Percentiles rank a stretch among this genome's conserved stretches.
phyloP scores from a whole-genome alignment of 2,797 vertebrate species.

The Melanotaenia pygmaea region DNA sequence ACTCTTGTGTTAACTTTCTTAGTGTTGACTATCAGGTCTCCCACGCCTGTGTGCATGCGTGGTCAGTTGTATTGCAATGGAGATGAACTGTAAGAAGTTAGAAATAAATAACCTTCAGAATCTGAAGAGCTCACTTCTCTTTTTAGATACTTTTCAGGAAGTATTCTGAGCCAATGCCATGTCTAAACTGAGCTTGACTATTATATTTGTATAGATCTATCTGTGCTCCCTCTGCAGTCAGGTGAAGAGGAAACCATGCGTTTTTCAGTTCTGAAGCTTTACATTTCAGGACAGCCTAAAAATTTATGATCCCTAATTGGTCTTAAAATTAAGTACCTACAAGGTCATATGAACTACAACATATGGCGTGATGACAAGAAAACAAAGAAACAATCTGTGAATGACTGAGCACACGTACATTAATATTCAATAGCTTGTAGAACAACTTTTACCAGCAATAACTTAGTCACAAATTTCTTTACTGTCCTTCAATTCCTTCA shows the following conservation, averaged over 20 bases:
- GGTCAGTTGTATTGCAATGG: not conserved
- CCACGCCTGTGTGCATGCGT: not conserved
- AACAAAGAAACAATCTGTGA: not conserved
- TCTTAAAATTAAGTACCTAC: not conserved
- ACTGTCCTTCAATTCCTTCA: not conserved
- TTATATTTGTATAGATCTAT: not conserved
- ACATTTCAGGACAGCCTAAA: not conserved
- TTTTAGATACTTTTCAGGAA: not conserved
- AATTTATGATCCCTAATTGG: too few relatives aligned
- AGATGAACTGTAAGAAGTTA: not conserved
- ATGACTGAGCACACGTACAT: not conserved
- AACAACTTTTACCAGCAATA: not conserved
- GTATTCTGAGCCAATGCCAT: not conserved
- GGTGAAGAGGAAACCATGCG: not conserved
- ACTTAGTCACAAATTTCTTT: not conserved
- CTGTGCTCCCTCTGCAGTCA: slow-evolving; percentile 20
- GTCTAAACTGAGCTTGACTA: not conserved
- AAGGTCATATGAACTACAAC: not conserved
- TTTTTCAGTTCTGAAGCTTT: not conserved
- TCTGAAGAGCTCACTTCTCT: too few relatives aligned
- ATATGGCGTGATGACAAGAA: not conserved
- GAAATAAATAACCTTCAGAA: not conserved
- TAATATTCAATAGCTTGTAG: not conserved
- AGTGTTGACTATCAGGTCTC: slow-evolving; percentile 22
- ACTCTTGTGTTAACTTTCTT: slow-evolving; percentile 41